Percentiles rank a stretch among this genome's conserved stretches.
Conservation (phyloP, 2,888 invertebrate genomes). For the Caenorhabditis afra region DNA sequence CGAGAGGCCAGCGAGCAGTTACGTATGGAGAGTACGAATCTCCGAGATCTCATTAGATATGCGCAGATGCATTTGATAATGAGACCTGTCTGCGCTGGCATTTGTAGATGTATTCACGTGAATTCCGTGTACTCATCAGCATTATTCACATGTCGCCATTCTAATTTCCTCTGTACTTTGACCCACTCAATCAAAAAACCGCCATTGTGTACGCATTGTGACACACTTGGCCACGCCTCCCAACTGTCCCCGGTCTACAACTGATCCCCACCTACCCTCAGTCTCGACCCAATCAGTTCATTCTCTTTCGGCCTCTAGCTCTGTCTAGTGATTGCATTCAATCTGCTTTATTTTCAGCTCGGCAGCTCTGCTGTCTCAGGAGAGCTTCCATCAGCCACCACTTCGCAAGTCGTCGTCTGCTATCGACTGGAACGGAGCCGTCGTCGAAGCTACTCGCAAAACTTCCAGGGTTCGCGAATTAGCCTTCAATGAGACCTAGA, state of each 20-base stretch:
- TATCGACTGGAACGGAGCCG: slow-evolving; percentile 68
- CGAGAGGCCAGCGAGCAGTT: slow-evolving; percentile 40
- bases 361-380: slow-evolving; percentile 63
- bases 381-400: slow-evolving; percentile 56
- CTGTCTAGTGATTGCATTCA: background rate
- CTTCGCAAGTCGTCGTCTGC: slow-evolving; percentile 71
- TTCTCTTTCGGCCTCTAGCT: slow-evolving; percentile 14
- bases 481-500: slow-evolving; percentile 30
- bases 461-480: slow-evolving; percentile 61
- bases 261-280: slow-evolving; percentile 32
- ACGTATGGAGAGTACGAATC: slow-evolving; percentile 23
- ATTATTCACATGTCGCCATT: slow-evolving; percentile 52
- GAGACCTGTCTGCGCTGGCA: slow-evolving; percentile 45
- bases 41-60: slow-evolving; percentile 33
- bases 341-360: slow-evolving; percentile 57
- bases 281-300: slow-evolving; percentile 25
- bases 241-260: slow-evolving; percentile 31
- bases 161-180: slow-evolving; percentile 56
- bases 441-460: slow-evolving; percentile 62
- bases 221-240: slow-evolving; percentile 42
- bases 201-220: slow-evolving; percentile 52
- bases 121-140: slow-evolving; percentile 8
- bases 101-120: slow-evolving; percentile 42
- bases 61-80: slow-evolving; percentile 51
- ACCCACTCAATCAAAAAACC: slow-evolving; percentile 46